These are phyloP conservation scores for Hypolimnas misippus DNA, from an alignment of 2,888 invertebrate genomes.

Conservation along the genomic window DNA sequence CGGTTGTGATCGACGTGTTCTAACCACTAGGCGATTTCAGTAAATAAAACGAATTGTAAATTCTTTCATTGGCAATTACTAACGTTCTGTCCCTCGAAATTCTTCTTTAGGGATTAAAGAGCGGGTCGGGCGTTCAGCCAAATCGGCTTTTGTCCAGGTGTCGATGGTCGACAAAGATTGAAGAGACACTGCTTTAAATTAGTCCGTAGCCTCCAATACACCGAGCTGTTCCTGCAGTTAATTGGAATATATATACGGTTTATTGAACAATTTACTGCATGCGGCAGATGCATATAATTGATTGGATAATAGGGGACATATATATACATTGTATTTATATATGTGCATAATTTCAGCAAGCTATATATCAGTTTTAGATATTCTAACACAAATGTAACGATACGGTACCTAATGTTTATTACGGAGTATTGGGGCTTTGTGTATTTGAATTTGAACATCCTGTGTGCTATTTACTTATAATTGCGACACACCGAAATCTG, in stretches of 20 bases:
- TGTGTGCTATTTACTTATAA: too few relatives aligned
- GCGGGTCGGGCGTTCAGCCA: conserved; percentile 37
- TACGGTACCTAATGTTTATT: too few relatives aligned
- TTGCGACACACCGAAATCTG: too few relatives aligned
- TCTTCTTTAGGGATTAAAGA: conserved; percentile 38
- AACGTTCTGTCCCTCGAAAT: conserved; percentile 32
- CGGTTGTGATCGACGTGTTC: too few relatives aligned
- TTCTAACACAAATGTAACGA: neutral
- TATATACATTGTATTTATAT: neutral
- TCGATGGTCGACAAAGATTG: conserved; percentile 29
- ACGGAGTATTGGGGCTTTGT: too few relatives aligned
- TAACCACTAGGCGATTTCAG: too few relatives aligned
- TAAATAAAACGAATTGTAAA: conserved; percentile 11
- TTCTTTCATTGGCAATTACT: conserved; percentile 35
- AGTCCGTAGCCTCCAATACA: conserved; percentile 7
- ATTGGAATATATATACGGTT: conserved; percentile 12
- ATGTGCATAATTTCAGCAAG: neutral
- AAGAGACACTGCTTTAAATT: conserved; percentile 15
- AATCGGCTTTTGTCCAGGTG: conserved; percentile 34
- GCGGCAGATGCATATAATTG: conserved; percentile 24
- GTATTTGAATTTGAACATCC: too few relatives aligned
- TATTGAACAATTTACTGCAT: conserved; percentile 17
- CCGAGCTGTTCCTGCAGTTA: conserved; percentile 4
- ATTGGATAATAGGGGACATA: conserved; percentile 4
- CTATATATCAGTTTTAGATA: neutral